Evolutionary conservation across 2,888 invertebrate species (phyloP), one percentile per base, ranked within the genome.

Genomic region (Ellobium chinense): DNA sequence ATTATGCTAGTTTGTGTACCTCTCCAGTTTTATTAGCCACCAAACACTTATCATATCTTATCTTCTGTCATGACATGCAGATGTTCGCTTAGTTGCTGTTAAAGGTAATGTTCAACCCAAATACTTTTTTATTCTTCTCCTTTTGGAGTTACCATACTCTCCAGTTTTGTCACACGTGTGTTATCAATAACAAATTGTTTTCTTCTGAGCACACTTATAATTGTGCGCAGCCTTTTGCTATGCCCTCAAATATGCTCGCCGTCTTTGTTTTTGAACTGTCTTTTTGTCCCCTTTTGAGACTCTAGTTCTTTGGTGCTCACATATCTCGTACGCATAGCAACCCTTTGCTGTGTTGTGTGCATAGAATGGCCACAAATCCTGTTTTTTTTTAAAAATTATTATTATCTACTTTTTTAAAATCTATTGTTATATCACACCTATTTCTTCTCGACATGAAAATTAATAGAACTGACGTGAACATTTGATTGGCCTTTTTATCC

Each of bases 71-170:
- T 56, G 18, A 58, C 56, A 39, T n/a, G 5, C 77, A 77, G 77
- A 73, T 58, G 82, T 85, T 56, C 83, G 78, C 31, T 83, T 85
- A 68, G 74, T 85, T 37, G 85, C 83, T 27, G 85, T 85, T 9
- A 83, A 82, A 85, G 85, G 85, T 85, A 85, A 78, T 66, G 73
- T 82, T 18, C 56, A 56, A 21, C 31, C 27, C 65, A 31, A 12
- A 12, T 65, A n/a, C 18, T 31, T 56, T 58, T 69, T 69, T 2
- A 18, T 54, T 37, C 36, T 36, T 74, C 24, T 54, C 29, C n/a
- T 34, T 18, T 72, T 72, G 24, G 14, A 18, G 1, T 29, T 7
- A 29, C 31, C 18, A 31, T 7, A 34, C 21, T 65, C 31, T 65
- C 24, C n/a, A 5, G 12, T 9, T 18, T n/a, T 58, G 58, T 58